Conservation (phyloP, 2,888 invertebrate genomes). For the Sclerodermus sp. region DNA sequence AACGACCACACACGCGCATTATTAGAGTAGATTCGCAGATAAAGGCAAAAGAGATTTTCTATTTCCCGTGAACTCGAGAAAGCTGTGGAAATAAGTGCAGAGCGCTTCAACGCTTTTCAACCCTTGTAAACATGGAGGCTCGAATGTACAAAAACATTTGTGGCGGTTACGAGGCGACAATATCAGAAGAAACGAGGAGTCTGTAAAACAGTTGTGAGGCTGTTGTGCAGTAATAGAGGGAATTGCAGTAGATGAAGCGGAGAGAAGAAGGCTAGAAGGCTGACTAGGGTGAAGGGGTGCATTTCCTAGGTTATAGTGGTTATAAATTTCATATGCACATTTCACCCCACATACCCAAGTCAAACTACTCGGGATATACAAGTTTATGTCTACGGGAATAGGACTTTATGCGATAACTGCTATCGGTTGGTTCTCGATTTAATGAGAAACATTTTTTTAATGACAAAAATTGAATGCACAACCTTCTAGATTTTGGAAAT, state of each 20-base stretch:
- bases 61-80: too few species aligned
- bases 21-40: background rate
- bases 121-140: background rate
- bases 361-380: conserved; percentile 10
- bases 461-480: too few species aligned
- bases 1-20: too few species aligned
- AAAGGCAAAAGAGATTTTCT: too few species aligned
- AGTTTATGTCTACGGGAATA: conserved; percentile 1
- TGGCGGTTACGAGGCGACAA: background rate
- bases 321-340: conserved; percentile 49
- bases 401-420: conserved; percentile 1
- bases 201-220: background rate
- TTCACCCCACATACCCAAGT: conserved; percentile 25
- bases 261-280: conserved; percentile 11
- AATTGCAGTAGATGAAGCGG: background rate
- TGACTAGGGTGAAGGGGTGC: conserved; percentile 18
- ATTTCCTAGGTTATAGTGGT: conserved; percentile 40
- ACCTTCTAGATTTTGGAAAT: too few species aligned
- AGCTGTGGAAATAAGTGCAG: too few species aligned
- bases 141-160: background rate
- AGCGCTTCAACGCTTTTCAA: background rate
- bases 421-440: too few species aligned
- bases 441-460: too few species aligned
- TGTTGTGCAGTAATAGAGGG: background rate
- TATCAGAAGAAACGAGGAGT: background rate